Base-by-base conservation (phyloP, 2,888 invertebrate genomes). In the Nemotelus pantherinus region DNA sequence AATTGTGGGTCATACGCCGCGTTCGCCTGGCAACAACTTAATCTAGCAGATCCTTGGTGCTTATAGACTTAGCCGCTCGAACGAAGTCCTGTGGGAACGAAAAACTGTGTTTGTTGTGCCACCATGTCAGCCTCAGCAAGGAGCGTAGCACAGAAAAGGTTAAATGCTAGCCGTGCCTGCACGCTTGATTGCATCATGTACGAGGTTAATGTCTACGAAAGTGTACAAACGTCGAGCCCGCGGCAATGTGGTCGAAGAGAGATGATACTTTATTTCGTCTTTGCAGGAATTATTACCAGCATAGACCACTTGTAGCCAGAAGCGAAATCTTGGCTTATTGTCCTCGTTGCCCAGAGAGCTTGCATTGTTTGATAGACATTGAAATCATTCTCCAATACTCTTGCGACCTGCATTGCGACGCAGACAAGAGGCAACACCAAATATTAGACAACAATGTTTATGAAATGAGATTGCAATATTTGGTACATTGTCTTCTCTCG, bases 271-370 rank as follows among this genome's bases (percentile, higher is more conserved):
- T 25, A 4, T 63, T 39, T 63, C 5, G 63, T 63, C 63, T 43
- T 63, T 63, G 63, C 43, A 43, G 25, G 9, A 7, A 41, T 9
- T 63, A 63, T 63, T 63, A 43, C 63, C 43, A 63, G 63, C 63
- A 43, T 6, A 63, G 43, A 63, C 63, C 63, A 43, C 63, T 63
- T 63, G 63, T 43, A 39, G 63, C 43, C 43, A 43, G 5, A 25
- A 63, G 63, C 1, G 4, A 43, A 63, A 63, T 63, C 63, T 63
- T 63, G 39, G 63, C 43, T 63, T 63, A 63, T 63, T 63, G 63
- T 7, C 43, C 39, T 63, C 43, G 43, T 63, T 63, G 39, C 43
- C 63, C n/a, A 63, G 43, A 41, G 63, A 63, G 63, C 6, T 10
- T 9, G 5, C 41, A 7, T 63, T 43, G 39, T 63, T 43, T 41